Conservation (phyloP, 1,140 invertebrate genomes). For the Helicoverpa zea region DNA sequence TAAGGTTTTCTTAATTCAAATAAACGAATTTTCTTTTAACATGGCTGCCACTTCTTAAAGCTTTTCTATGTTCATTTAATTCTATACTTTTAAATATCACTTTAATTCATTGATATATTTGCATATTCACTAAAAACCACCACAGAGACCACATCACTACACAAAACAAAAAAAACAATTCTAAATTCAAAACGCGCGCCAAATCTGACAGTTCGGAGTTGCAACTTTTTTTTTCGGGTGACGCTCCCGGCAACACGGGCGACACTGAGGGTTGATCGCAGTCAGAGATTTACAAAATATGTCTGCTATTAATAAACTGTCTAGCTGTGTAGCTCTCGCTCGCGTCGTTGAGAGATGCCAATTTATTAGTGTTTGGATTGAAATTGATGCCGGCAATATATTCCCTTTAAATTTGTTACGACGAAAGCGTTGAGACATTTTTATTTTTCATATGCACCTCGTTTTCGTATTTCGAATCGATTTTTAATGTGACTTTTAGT, state of each 20-base stretch:
- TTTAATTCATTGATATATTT: not conserved
- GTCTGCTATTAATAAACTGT: constrained; percentile 83
- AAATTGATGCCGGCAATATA: constrained; percentile 85
- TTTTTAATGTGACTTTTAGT: constrained; percentile 68
- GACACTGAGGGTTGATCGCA: constrained; percentile 80
- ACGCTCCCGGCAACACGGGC: constrained; percentile 72
- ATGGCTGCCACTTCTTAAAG: not conserved
- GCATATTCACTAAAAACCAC: not conserved
- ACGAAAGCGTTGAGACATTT: constrained; percentile 77
- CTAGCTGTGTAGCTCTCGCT: constrained; percentile 63
- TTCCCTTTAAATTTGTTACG: constrained; percentile 82
- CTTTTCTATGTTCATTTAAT: not conserved
- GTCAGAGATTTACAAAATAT: constrained; percentile 84
- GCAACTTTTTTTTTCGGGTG: constrained; percentile 70
- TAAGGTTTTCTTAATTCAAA: not conserved
- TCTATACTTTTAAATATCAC: not conserved
- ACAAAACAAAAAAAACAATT: constrained; percentile 37
- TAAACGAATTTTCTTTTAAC: not conserved
- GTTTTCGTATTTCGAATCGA: constrained; percentile 73
- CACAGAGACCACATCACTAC: not conserved
- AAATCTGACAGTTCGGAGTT: constrained; percentile 43
- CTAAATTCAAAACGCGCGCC: constrained; percentile 52
- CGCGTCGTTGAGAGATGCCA: constrained; percentile 81
- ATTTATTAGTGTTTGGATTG: constrained; percentile 86
- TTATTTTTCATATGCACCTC: constrained; percentile 78